Base-by-base conservation (phyloP, 2,797 vertebrate genomes). In the Microtus agrestis region DNA sequence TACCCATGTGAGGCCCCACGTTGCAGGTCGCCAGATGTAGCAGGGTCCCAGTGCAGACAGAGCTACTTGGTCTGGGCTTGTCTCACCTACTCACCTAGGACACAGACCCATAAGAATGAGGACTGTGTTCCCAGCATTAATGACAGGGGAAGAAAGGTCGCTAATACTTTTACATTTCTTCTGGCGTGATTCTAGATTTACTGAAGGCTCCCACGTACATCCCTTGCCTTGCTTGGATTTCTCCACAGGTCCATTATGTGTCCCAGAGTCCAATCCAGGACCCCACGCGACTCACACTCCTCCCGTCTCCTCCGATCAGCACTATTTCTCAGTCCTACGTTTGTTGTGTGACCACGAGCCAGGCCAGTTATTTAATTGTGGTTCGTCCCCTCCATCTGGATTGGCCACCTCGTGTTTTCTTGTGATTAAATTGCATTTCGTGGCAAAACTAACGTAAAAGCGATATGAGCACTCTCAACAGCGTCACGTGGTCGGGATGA, bases 221-320 rank as follows among this genome's bases (percentile, higher is more conserved):
- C 14, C 23, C 12, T 29, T 12, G 11, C 85, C 59, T 37, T 10
- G 34, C 11, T 37, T 0, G 15, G 17, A 71, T n/a, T 48, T 69
- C 23, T 31, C 65, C 34, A 19, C 31, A 63, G 17, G 4, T 40
- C 71, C 34, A 31, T 34, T 9, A 6, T 34, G 8, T 17, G 29
- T 19, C 31, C 27, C 46, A 0, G 7, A 5, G 6, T 21, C 73
- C 31, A 14, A 3, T 5, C 43, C 19, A 19, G 21, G 48, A 21
- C 0, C 51, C 21, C 31, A n/a, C 6, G 0, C 0, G 14, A 21
- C 25, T 0, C 0, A 13, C 14, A 1, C 48, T n/a, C 51, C 51
- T 12, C n/a, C 40, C 25, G 31, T 56, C 79, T 19, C 63, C 86
- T 94, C 59, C 12, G 34, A 1, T 37, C 56, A 40, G 74, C 0